Conservation (phyloP, 92 coral and sea anemone genomes). For the Phymanthus crucifer region DNA sequence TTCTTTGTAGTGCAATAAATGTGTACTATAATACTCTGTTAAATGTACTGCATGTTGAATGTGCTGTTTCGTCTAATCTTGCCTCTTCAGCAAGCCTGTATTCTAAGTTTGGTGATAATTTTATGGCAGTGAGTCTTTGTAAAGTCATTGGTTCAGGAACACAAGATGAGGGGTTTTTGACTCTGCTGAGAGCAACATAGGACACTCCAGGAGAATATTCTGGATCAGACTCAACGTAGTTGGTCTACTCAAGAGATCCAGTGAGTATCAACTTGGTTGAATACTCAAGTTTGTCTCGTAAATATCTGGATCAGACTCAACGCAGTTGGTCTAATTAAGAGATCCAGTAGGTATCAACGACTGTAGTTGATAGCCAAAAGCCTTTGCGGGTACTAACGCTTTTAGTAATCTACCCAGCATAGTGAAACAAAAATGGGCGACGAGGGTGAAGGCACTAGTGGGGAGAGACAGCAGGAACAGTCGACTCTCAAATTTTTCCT, state of each 20-base stretch:
- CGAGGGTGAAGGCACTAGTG: neutral
- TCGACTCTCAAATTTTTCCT: constrained; percentile 5
- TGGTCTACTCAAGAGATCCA: neutral
- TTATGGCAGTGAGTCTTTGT: neutral
- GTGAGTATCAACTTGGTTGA: constrained; percentile 12
- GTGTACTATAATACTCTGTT: too few relatives aligned
- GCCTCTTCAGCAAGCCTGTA: neutral
- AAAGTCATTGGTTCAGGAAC: neutral
- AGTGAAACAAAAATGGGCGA: neutral
- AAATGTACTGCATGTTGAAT: neutral
- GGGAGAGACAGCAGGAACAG: neutral
- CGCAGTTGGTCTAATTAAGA: constrained; percentile 19
- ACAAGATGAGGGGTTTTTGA: neutral
- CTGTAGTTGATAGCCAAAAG: constrained; percentile 13
- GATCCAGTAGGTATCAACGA: constrained; percentile 17
- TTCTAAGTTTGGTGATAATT: neutral
- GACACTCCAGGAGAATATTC: neutral
- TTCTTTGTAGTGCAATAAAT: too few relatives aligned
- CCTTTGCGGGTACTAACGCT: constrained; percentile 8
- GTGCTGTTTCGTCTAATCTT: neutral
- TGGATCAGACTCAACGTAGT: neutral
- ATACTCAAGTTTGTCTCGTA: constrained; percentile 12
- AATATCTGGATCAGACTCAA: constrained; percentile 2
- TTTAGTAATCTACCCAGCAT: constrained; percentile 9
- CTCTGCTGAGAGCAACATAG: neutral